Percentiles rank a stretch among this genome's conserved stretches.
phyloP scores from a whole-genome alignment of 2,888 invertebrate species.

The Drosophila leonis region DNA sequence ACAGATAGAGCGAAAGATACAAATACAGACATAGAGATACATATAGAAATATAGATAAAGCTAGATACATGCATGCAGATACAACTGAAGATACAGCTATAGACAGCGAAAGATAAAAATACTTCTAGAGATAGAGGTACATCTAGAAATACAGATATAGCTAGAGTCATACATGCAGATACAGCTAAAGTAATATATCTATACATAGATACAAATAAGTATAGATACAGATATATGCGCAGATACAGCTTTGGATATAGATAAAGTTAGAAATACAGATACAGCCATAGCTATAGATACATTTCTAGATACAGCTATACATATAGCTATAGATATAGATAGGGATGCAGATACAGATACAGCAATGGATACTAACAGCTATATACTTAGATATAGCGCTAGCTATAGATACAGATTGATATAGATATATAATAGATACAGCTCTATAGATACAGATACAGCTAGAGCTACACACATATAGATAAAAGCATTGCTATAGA shows the following conservation, averaged over 20 bases:
- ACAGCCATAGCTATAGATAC: not conserved
- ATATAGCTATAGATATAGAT: not conserved
- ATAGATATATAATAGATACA: not conserved
- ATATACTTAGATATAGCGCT: not conserved
- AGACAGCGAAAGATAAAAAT: no score
- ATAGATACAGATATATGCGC: no score
- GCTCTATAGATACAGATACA: not conserved
- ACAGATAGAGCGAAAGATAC: not conserved
- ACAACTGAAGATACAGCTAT: not conserved
- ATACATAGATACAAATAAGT: no score
- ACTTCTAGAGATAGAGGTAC: no score
- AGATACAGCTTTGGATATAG: no score
- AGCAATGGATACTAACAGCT: not conserved
- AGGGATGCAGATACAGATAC: not conserved
- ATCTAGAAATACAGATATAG: no score
- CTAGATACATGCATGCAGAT: not conserved
- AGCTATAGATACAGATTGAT: not conserved
- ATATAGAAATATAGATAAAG: not conserved
- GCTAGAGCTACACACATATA: not conserved
- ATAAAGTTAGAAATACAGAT: not conserved
- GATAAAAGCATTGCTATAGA: not conserved
- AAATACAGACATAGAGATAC: no score
- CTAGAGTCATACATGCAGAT: not conserved
- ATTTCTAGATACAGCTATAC: not conserved
- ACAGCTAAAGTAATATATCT: not conserved